A percentile compares a stretch with the other conserved stretches of the same genome.
phyloP scores from a whole-genome alignment of 2,113 vertebrate genomes.

The Calidris pugnax region DNA sequence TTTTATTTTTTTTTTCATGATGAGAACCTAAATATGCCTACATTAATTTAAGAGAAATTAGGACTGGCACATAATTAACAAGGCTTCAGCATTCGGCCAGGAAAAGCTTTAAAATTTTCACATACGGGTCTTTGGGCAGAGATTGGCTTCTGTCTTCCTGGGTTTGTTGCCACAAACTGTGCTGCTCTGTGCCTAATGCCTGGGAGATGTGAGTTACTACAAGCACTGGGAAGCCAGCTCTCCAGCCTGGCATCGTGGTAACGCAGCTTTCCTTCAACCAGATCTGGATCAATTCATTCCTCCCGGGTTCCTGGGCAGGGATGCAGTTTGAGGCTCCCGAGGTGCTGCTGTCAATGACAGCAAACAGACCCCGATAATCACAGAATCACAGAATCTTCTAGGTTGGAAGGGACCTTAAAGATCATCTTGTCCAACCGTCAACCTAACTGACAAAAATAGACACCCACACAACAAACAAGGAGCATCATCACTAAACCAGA shows the following conservation, averaged over 20 bases:
- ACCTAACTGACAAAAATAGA: too few relatives aligned
- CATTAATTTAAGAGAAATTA: not conserved
- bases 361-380: not conserved
- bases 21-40: not conserved
- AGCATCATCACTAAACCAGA: too few relatives aligned
- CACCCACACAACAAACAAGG: too few relatives aligned
- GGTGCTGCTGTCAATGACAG: not conserved
- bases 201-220: fast-evolving
- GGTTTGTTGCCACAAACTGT: not conserved
- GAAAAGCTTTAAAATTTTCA: not conserved
- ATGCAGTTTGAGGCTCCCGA: not conserved
- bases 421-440: too few relatives aligned
- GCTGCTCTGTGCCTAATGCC: not conserved
- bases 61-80: not conserved
- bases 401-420: too few relatives aligned
- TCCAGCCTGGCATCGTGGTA: not conserved
- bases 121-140: fast-evolving
- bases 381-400: too few relatives aligned
- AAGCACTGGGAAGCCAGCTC: not conserved
- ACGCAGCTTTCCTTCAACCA: not conserved
- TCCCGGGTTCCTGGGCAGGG: fast-evolving
- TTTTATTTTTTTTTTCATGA: not conserved
- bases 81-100: not conserved
- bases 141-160: not conserved
- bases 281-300: not conserved